Evolutionary conservation across 2,888 invertebrate species (phyloP).

Genomic region (Nomada ruficornis): DNA sequence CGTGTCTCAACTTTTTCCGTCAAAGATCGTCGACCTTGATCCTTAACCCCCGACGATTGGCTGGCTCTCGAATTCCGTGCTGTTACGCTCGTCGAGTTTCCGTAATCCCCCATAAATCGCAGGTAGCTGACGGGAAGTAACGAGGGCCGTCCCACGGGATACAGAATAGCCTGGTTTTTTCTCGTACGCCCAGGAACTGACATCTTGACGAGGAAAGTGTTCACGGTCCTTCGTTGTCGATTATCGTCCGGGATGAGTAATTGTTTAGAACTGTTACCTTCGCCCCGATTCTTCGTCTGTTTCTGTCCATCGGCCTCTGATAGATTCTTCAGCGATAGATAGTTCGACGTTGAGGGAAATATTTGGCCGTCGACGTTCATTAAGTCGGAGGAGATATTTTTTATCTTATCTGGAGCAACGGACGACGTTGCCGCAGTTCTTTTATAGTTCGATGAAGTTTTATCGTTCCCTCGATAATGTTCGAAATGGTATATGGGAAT

Average conservation of each 20-base stretch:
- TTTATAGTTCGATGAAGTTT: neutral
- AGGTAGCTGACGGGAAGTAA: conserved; percentile 52
- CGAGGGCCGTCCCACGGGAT: conserved; percentile 48
- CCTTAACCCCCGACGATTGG: conserved; percentile 16
- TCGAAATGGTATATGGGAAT: neutral
- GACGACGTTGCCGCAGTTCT: neutral
- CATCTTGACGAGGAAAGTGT: neutral
- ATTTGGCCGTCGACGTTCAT: neutral
- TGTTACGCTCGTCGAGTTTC: conserved; percentile 19
- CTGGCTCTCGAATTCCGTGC: conserved; percentile 32
- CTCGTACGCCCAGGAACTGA: neutral
- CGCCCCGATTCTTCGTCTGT: neutral
- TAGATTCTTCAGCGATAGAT: neutral
- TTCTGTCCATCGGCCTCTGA: neutral
- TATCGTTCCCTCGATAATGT: neutral
- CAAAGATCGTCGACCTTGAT: conserved; percentile 47
- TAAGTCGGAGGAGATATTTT: neutral
- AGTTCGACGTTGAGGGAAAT: neutral
- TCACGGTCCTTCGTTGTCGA: neutral
- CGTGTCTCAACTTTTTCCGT: conserved; percentile 11
- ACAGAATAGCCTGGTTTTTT: neutral
- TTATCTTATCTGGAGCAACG: neutral
- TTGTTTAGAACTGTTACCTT: conserved; percentile 12
- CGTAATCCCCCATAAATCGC: conserved; percentile 61
- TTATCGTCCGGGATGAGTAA: neutral